Conservation (phyloP, 2,888 invertebrate species). For the Melolontha melolontha region DNA sequence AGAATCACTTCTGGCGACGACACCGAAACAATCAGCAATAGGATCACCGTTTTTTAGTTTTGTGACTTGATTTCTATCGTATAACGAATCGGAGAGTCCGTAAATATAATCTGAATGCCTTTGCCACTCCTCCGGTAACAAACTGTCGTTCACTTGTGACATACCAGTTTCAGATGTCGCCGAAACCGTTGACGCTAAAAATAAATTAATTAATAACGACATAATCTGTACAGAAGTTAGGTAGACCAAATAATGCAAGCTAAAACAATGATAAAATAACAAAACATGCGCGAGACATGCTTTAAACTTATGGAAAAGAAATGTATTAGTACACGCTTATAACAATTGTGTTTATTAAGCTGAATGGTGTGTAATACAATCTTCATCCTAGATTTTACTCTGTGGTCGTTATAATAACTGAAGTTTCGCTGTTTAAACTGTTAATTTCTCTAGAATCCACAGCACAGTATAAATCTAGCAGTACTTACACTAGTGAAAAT, state of each 20-base stretch:
- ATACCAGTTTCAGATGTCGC: slow-evolving; percentile 4
- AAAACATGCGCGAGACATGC: not conserved
- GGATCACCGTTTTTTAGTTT: slow-evolving; percentile 80
- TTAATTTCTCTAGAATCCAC: too few species aligned
- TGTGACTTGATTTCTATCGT: slow-evolving; percentile 85
- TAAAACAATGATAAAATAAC: slow-evolving; percentile 2
- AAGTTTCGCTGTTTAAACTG: too few species aligned
- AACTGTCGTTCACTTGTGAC: slow-evolving; percentile 50
- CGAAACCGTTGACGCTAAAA: slow-evolving; percentile 28
- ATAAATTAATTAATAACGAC: slow-evolving; percentile 4
- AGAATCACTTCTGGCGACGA: slow-evolving; percentile 78
- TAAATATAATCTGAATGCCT: slow-evolving; percentile 71
- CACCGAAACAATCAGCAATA: slow-evolving; percentile 88
- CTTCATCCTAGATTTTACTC: too few species aligned
- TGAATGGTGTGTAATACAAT: too few species aligned
- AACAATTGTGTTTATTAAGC: too few species aligned
- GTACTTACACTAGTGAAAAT: too few species aligned
- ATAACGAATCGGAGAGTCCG: slow-evolving; percentile 82
- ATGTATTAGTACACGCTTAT: too few species aligned
- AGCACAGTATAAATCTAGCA: too few species aligned
- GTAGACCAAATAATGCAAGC: not conserved
- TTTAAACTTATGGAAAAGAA: not conserved
- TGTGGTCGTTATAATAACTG: too few species aligned
- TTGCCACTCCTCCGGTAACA: slow-evolving; percentile 69
- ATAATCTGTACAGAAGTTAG: not conserved